phyloP scores from a whole-genome alignment of 64 coral and sea anemone species.

The Dendrophyllia cribrosa region DNA sequence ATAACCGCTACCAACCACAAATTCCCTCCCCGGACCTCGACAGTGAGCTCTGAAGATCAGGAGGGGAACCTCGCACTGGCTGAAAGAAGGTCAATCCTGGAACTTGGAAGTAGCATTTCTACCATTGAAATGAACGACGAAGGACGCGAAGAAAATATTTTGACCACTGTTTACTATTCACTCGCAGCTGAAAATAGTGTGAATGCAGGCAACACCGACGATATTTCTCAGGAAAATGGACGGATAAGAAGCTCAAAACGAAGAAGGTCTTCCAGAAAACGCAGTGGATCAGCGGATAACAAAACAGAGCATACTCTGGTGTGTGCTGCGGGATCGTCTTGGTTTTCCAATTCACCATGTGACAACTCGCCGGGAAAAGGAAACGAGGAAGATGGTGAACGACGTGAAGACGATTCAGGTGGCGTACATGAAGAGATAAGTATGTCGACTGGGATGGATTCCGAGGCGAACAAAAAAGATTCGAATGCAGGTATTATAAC shows the following conservation, averaged over 20 bases:
- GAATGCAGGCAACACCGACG: neutral
- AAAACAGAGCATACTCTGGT: constrained; percentile 13
- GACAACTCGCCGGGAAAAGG: neutral
- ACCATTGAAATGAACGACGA: constrained; percentile 10
- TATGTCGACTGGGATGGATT: neutral
- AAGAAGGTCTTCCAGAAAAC: neutral
- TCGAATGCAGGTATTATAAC: neutral
- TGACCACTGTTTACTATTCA: neutral
- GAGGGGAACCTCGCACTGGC: neutral
- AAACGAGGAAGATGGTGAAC: neutral
- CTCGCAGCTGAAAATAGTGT: neutral
- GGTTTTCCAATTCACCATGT: neutral
- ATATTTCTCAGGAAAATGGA: neutral
- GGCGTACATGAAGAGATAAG: neutral
- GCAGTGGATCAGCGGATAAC: neutral
- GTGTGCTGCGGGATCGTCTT: constrained; percentile 9
- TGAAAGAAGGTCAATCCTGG: neutral
- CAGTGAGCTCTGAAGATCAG: neutral
- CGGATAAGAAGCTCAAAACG: neutral
- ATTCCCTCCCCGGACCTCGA: neutral
- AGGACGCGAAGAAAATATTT: neutral
- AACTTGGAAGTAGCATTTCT: constrained; percentile 10
- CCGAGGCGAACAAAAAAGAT: neutral
- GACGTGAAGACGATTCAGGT: neutral
- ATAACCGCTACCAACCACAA: neutral